Percentiles rank a stretch among this genome's conserved stretches.
Evolutionary conservation across 2,888 invertebrate genomes (phyloP).

Genomic region (Miltochrista miniata): DNA sequence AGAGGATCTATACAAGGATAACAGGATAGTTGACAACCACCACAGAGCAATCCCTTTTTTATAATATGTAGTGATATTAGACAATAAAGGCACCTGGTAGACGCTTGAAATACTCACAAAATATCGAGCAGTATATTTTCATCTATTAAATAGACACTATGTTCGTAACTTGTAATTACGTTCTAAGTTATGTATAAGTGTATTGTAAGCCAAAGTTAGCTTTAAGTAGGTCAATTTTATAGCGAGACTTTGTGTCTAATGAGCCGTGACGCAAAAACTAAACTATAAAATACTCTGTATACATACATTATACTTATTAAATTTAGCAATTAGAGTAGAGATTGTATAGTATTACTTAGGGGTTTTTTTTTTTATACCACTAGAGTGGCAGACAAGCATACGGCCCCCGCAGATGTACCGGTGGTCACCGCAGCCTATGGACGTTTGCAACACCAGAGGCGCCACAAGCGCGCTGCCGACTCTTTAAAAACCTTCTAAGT

Average conservation of each 20-base stretch:
- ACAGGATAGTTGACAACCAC: no score
- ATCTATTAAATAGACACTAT: conserved; percentile 4
- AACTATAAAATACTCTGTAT: conserved; percentile 26
- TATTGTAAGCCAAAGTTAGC: conserved; percentile 19
- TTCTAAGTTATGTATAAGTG: conserved; percentile 14
- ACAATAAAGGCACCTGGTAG: no score
- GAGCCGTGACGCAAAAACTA: conserved; percentile 76
- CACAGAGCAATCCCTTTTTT: no score
- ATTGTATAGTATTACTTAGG: conserved; percentile 44
- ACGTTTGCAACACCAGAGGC: no score
- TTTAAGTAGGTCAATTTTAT: conserved; percentile 14
- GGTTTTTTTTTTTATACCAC: no score
- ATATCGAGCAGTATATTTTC: conserved; percentile 20
- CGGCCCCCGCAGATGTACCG: no score
- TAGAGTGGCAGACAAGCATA: no score
- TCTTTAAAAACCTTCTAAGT: no score
- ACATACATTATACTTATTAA: conserved; percentile 7
- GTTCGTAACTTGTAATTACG: conserved; percentile 15
- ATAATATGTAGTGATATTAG: no score
- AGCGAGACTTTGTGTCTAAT: conserved; percentile 69
- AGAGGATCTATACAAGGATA: no score
- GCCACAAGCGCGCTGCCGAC: no score
- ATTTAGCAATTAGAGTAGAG: conserved; percentile 10
- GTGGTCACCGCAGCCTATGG: no score
- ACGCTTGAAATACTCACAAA: conserved; percentile 49